Evolutionary conservation across 2,888 invertebrate genomes (phyloP), one percentile per base, ranked within the genome.

Genomic region (Aporophyla nigra): DNA sequence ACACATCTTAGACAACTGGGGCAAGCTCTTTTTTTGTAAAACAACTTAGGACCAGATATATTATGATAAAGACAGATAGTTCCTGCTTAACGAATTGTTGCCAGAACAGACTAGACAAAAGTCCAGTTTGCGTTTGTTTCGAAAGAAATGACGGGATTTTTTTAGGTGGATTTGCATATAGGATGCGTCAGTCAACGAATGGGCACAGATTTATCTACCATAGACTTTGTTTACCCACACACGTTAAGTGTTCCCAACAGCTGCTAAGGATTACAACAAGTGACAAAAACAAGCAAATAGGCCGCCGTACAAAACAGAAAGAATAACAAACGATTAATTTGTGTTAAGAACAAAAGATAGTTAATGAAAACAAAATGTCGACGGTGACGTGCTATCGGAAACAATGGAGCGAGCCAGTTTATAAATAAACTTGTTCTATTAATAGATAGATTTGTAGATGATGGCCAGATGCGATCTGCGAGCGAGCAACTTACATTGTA

Each of bases 281-380:
- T 54, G 78, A 71, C 77, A 61, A 77, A 77, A 74, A 59, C 62
- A 74, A 70, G 69, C 49, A 69, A 83, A 79, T 58, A 59, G 49
- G 12, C n/a, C 67, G 54, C 58, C 49, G 62, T 70, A 74, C 63
- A 59, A 74, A 78, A 69, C 53, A 80, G 62, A 78, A 71, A 66
- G 51, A 74, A 74, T 27, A 72, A 63, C 71, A 71, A 80, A 74
- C 66, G 66, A 80, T 75, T 80, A 81, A 85, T 74, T 84, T 78
- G 71, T 66, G 68, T 74, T 56, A 67, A 58, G 80, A 87, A 87
- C 85, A 89, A 89, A 86, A 84, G 87, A 79, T 63, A 73, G 61
- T 70, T 79, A 81, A 84, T 82, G 72, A 78, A 69, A 86, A 88
- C 84, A 88, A 84, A 76, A 86, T 81, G 84, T 85, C 69, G 72